Conservation (phyloP, 2,113 vertebrate species). For the Dasyurus viverrinus region DNA sequence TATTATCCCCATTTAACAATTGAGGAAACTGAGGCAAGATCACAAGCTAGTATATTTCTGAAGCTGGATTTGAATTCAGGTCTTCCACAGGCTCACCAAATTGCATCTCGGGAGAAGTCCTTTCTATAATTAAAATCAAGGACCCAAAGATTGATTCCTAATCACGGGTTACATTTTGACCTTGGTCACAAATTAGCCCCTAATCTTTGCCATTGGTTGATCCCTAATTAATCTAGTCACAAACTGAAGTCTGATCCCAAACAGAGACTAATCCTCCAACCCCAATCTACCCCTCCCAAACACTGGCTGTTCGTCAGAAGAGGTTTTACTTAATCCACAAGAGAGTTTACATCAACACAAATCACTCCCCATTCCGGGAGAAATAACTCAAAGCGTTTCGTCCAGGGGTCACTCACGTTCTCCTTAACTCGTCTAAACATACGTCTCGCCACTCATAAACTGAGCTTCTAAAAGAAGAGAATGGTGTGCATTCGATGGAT, state of each 20-base stretch:
- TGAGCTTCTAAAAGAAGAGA: neutral
- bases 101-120: neutral
- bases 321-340: neutral
- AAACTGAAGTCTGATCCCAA: neutral
- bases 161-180: neutral
- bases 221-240: neutral
- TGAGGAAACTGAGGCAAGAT: neutral
- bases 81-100: neutral
- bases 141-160: neutral
- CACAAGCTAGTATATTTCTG: neutral
- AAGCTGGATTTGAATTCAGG: neutral
- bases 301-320: neutral
- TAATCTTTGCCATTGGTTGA: neutral
- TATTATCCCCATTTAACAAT: neutral
- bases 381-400: neutral
- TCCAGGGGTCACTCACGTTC: neutral
- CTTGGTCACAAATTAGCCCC: neutral
- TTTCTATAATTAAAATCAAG: neutral
- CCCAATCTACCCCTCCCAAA: neutral
- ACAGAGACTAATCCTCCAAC: neutral
- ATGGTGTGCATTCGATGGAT: neutral
- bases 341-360: rapidly evolving
- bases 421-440: rapidly evolving
- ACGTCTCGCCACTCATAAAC: rapidly evolving
- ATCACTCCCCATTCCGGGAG: neutral